Base-by-base conservation (phyloP, 2,113 vertebrate species). In the Syrrhaptes paradoxus region DNA sequence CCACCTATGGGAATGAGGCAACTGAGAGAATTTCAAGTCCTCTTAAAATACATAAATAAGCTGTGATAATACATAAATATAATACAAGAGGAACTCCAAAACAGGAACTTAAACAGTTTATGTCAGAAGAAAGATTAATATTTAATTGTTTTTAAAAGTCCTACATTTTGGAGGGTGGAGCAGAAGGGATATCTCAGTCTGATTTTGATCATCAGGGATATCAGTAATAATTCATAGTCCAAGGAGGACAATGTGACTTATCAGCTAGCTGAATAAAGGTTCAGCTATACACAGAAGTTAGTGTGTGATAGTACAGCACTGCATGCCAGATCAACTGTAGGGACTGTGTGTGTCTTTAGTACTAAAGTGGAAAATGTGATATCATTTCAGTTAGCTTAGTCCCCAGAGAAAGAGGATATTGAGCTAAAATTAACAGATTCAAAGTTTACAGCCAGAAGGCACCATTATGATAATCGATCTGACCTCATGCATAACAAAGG, bases 351-450 rank as follows among this genome's bases (percentile, higher is more conserved):
- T 91, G 76, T 88, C 90, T 95, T 84, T 36, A 84, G 32, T 77
- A 20, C 61, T 81, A 48, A 83, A 92, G 76, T 92, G 95, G 95
- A 97, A 97, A 95, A 97, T 95, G 91, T 96, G 95, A 89, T 91
- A 96, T 74, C 90, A 94, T 91, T 97, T 94, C 91, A 85, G 85
- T 76, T 32, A 76, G 54, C 49, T 75, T 94, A 57, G 31, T 41
- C 65, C 79, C 58, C 52, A 81, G 93, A 97, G 94, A 95, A 96
- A 96, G 95, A 91, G 78, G 81, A 90, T 93, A 95, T 96, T 96
- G 96, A 96, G 89, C 93, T 97, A 97, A 95, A 97, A 95, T 96
- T 95, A 97, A 89, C 93, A 93, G 91, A 95, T 94, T 96, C 43
- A 4, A 93, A 93, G 85, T 59, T 91, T 46, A 85, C 82, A 68